Conservation (phyloP, 1,140 invertebrate species). For the Temnothorax longispinosus region DNA sequence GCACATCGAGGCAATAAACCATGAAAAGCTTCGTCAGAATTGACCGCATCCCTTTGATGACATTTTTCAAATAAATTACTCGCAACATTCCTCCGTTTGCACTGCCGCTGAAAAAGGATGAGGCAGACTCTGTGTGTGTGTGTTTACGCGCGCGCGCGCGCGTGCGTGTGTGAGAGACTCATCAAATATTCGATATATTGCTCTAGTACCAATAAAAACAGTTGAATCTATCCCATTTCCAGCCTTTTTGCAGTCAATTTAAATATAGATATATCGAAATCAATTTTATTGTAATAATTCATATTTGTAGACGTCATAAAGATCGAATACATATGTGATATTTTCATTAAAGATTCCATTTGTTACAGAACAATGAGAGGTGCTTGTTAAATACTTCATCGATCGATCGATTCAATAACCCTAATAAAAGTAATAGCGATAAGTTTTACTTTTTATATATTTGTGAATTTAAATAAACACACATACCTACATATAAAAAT, state of each 20-base stretch:
- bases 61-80: slow-evolving; percentile 63
- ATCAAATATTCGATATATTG: slow-evolving; percentile 55
- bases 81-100: slow-evolving; percentile 50
- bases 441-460: neutral
- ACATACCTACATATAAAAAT: neutral
- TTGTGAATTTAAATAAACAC: slow-evolving; percentile 4
- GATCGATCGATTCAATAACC: neutral
- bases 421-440: neutral
- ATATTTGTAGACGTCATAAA: neutral
- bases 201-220: slow-evolving; percentile 49
- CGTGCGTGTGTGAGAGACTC: neutral
- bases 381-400: slow-evolving; percentile 1
- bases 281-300: slow-evolving; percentile 9
- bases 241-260: slow-evolving; percentile 17
- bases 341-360: neutral
- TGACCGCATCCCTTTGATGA: slow-evolving; percentile 52
- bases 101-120: neutral
- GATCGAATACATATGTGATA: neutral
- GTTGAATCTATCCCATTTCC: neutral
- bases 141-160: too few species aligned
- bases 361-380: neutral
- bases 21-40: slow-evolving; percentile 59
- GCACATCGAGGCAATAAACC: slow-evolving; percentile 49
- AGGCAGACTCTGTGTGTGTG: neutral
- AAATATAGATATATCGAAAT: slow-evolving; percentile 35